Base-by-base conservation (phyloP, 2,888 invertebrate species). In the Pelosia muscerda region DNA sequence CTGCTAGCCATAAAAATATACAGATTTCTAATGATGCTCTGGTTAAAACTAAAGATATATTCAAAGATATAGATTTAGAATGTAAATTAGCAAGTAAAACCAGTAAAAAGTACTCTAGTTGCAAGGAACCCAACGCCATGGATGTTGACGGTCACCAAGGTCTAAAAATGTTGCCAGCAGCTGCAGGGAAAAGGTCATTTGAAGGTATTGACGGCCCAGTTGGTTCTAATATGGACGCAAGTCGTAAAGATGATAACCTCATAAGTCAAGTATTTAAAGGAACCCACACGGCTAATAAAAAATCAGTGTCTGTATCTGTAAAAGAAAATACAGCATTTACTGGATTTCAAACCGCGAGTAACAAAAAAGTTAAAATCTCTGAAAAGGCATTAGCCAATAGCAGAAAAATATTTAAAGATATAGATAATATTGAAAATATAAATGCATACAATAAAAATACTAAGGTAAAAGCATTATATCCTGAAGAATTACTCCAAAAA, bases 371-470 rank as follows among this genome's bases (percentile, higher is more conserved):
- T 0, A 66, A 61, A n/a, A 65, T 91, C 57, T 88, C 90, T 8
- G 83, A 90, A 81, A 81, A 89, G 68, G 84, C 88, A 23, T 74
- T 93, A 49, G 81, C 84, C 3, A 89, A 85, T 76, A 90, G 88
- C 57, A 89, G 77, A 72, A 82, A 84, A 25, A 74, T 93, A 22
- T 92, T 93, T 56, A 55, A 69, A 5, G 75, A 78, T 1, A 49
- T 65, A 13, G 73, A 84, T 62, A 38, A n/a, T 19, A 26, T 28
- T 58, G 28, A 53, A 1, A 28, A 58, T 0, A 13, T 28, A 19
- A 31, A 11, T 60, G 23, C 8, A 23, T 2, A 25, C 26, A 42
- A 56, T 63, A 38, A 58, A 34, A 25, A 8, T 26, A 42, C 1
- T 8, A 60, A 63, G 63, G 15, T 8, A 34, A 63, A 66, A 49